Base-by-base conservation (phyloP, 2,888 invertebrate genomes). In the Tribolium freemani region DNA sequence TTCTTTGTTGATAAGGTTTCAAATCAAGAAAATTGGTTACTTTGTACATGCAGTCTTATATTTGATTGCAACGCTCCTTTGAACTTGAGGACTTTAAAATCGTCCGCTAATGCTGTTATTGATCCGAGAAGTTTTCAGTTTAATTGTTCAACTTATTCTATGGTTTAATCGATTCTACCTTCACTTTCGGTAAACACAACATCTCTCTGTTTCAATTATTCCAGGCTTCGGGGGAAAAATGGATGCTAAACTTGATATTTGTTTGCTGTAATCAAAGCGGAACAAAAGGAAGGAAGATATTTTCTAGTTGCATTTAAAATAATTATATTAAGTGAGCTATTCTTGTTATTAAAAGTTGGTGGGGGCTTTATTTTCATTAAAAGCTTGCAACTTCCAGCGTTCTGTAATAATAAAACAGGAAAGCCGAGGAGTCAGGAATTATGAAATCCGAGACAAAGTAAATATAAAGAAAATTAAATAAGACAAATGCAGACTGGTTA, bases 381-480 rank as follows among this genome's bases (percentile, higher is more conserved):
- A 69, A 69, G 72, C 69, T 57, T 48, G 58, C 66, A 58, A 64
- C 46, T 72, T 64, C 45, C 69, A 51, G 44, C 60, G 69, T 72
- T 68, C 56, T 51, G 54, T 57, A 57, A 69, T 73, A 73, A 73
- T 73, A 64, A 54, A 73, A 69, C 72, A 73, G 46, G 61, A 69
- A 58, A 69, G 45, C 45, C 60, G 53, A 66, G 26, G 64, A 69
- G 72, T 73, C 58, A 61, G 54, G 38, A 73, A 73, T 73, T 73
- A 73, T 73, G 72, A 73, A 73, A 73, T 73, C 66, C 54, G 57
- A 73, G 69, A 69, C 69, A 69, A 69, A 73, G 72, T 73, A 69
- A 73, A 73, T 69, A 72, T 53, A 60, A 66, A 63, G 72, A 73
- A 69, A 69, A 73, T 73, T 69, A 66, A 73, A 73, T 73, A 69